Percentiles rank a stretch among this genome's conserved stretches.
phyloP scores from a whole-genome alignment of 2,113 vertebrate genomes.

The Callopanchax toddi region DNA sequence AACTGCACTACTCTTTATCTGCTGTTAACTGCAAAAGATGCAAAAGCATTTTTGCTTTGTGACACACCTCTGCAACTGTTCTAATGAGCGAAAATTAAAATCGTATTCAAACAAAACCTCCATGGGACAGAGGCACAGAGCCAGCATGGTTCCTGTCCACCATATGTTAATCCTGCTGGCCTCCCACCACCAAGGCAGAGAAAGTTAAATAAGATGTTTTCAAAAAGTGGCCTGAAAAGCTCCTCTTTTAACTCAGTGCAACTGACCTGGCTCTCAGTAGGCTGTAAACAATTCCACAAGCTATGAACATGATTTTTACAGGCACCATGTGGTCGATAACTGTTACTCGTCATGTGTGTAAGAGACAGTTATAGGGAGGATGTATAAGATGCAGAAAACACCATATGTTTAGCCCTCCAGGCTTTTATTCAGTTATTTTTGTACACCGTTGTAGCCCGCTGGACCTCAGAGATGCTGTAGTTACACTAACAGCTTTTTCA shows the following conservation, averaged over 20 bases:
- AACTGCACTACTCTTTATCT: constrained; percentile 3
- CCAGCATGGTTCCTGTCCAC: constrained; percentile 42
- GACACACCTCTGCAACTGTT: constrained; percentile 7
- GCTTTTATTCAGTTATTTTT: constrained; percentile 31
- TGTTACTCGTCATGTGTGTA: constrained; percentile 13
- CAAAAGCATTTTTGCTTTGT: background rate
- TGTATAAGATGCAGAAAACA: constrained; percentile 42
- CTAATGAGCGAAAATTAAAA: constrained; percentile 4
- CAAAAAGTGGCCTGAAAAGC: constrained; percentile 27
- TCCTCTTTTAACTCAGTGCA: constrained; percentile 19
- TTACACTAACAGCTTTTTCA: background rate
- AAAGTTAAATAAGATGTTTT: constrained; percentile 39
- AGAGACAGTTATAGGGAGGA: constrained; percentile 11
- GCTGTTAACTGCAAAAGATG: background rate
- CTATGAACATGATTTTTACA: constrained; percentile 10
- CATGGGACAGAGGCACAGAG: constrained; percentile 4
- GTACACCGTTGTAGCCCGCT: constrained; percentile 36
- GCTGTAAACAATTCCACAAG: constrained; percentile 5
- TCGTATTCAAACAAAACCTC: constrained; percentile 7
- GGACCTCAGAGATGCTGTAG: constrained; percentile 25
- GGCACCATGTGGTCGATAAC: constrained; percentile 2
- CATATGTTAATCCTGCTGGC: constrained; percentile 74
- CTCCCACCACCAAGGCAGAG: constrained; percentile 34
- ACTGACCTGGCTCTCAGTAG: background rate
- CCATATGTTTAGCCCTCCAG: constrained; percentile 46